Conservation (phyloP, 2,888 invertebrate species). For the Smittia sp. region DNA sequence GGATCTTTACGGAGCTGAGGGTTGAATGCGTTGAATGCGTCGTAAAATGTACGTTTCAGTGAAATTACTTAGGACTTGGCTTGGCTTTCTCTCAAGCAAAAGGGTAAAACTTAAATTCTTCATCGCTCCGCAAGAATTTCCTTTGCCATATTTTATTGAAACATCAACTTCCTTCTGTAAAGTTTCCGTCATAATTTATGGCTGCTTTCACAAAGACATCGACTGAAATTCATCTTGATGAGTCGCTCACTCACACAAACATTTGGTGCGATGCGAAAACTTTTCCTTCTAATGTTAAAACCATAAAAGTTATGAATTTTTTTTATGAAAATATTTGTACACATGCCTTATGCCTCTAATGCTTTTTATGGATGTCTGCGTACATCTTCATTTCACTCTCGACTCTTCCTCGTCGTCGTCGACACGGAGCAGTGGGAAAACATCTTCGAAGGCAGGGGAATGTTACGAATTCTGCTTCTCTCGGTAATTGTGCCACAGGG, state of each 20-base stretch:
- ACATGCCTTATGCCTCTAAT: constrained; percentile 5
- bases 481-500: constrained; percentile 28
- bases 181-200: background rate
- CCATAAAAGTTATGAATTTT: constrained; percentile 40
- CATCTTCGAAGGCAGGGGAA: background rate
- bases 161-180: background rate
- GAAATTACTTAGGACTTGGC: background rate
- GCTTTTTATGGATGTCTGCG: constrained; percentile 33
- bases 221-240: background rate
- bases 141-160: background rate
- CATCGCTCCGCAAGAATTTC: background rate
- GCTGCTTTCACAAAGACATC: background rate
- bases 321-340: constrained; percentile 28
- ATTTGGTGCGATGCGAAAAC: background rate
- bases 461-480: background rate
- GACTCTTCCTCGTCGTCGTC: background rate
- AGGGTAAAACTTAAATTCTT: background rate
- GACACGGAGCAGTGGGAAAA: background rate
- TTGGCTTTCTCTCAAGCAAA: background rate
- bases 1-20: background rate
- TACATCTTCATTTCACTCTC: constrained; percentile 27
- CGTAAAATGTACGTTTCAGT: constrained; percentile 4
- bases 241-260: background rate
- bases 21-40: background rate
- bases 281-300: constrained; percentile 15